phyloP scores from a whole-genome alignment of 2,113 vertebrate species.

The Menidia beryllina region DNA sequence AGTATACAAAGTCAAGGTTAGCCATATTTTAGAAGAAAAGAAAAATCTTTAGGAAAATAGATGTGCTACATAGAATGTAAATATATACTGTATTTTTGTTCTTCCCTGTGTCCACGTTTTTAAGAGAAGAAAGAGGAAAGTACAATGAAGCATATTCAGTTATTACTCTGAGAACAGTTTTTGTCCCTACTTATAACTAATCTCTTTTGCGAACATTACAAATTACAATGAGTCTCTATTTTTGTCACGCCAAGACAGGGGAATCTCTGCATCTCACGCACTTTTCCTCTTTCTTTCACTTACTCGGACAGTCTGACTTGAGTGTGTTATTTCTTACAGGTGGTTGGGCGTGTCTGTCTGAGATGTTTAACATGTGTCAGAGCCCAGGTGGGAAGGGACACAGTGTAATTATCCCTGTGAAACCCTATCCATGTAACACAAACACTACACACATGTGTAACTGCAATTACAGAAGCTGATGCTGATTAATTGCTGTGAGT shows the following conservation, averaged over 20 bases:
- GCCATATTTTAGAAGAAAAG: constrained; percentile 28
- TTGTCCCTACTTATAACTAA: no score
- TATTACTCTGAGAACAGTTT: no score
- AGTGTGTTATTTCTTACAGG: constrained; percentile 70
- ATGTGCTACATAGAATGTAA: constrained; percentile 26
- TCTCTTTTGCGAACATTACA: constrained; percentile 3
- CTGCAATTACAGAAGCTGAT: constrained; percentile 60
- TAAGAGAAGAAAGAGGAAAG: no score
- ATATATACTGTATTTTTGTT: no score
- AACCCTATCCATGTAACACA: constrained; percentile 63
- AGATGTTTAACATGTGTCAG: constrained; percentile 73
- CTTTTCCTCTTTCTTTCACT: constrained; percentile 23
- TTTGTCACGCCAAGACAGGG: constrained; percentile 4
- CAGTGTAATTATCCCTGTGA: constrained; percentile 74
- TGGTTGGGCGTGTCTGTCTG: constrained; percentile 65
- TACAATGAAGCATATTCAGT: no score
- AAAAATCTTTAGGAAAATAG: constrained; percentile 37
- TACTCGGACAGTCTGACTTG: constrained; percentile 35
- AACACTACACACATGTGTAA: constrained; percentile 56
- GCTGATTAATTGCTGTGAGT: constrained; percentile 76
- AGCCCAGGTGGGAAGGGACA: constrained; percentile 70
- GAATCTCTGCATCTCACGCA: neutral
- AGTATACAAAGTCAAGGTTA: constrained; percentile 40
- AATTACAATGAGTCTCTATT: constrained; percentile 28
- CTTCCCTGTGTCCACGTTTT: no score